Base-by-base conservation (phyloP, 2,888 invertebrate species). In the Eremobia ochroleuca region DNA sequence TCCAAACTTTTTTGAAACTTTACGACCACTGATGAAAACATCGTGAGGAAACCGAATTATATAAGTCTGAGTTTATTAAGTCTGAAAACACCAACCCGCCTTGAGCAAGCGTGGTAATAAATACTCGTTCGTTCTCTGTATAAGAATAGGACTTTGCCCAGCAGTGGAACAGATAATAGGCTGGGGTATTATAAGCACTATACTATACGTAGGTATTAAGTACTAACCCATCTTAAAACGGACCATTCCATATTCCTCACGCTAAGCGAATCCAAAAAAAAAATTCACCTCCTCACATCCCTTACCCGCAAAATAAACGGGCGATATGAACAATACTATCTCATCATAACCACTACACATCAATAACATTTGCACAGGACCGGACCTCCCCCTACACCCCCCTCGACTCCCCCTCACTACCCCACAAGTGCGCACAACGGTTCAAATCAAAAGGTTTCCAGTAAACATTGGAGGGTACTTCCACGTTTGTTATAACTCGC, bases 301-400 rank as follows among this genome's bases (percentile, higher is more conserved):
- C 87, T 84, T 88, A 25, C 82, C 86, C 87, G 81, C 90, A 89
- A 89, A 88, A 91, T 90, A 92, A 91, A 90, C 91, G 89, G 85
- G 85, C 91, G 87, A 90, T 92, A 92, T 91, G 91, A 92, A 92
- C 91, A 91, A 91, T 91, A 90, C 87, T 91, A 91, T 91, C 91
- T 89, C 92, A 92, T 92, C 88, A 88, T 89, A 89, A 89, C 87
- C 88, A 85, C 87, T 86, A 87, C 89, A 86, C 89, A 88, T 90
- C 88, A 92, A 92, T 93, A 93, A 92, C 92, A 93, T 93, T 93
- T 92, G 94, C 93, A 93, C 91, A 92, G 91, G 88, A 88, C 89
- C 88, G 88, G 87, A 86, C 87, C 67, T 73, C 79, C 81, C 79
- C 88, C 74, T 46, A 76, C 70, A 76, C 64, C 74, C 82, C 37